phyloP scores from a whole-genome alignment of 2,113 vertebrate genomes.

The Nothocercus nigrocapillus region DNA sequence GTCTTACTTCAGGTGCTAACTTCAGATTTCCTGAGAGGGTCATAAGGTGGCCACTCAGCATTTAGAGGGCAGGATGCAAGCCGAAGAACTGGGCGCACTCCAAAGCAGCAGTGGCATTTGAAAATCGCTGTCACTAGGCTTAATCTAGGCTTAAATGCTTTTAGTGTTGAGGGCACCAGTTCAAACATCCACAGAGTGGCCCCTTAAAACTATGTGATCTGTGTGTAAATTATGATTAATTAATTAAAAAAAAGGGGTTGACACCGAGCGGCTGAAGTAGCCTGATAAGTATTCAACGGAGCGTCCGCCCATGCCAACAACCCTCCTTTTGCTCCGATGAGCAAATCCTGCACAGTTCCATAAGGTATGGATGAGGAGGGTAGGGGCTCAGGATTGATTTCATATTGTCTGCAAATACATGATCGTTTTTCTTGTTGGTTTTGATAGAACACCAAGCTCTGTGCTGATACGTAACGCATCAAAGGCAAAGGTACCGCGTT shows the following conservation, averaged over 20 bases:
- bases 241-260: neutral
- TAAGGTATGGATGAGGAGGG: neutral
- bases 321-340: neutral
- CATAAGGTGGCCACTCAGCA: neutral
- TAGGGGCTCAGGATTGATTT: neutral
- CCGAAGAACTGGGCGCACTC: neutral
- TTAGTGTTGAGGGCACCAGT: neutral
- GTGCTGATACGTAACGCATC: neutral
- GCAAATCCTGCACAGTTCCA: neutral
- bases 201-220: neutral
- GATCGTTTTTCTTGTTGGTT: neutral
- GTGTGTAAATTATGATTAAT: neutral
- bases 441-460: neutral
- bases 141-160: neutral
- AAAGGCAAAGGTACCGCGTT: neutral
- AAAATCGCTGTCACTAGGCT: neutral
- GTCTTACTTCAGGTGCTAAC: neutral
- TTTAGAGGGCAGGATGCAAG: neutral
- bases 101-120: neutral
- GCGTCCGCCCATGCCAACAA: neutral
- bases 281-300: neutral
- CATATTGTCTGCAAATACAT: neutral
- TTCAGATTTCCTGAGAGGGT: neutral
- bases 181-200: neutral
- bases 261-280: neutral